Percentiles rank a stretch among this genome's conserved stretches.
These are phyloP conservation scores for Capromys pilorides DNA, from an alignment of 2,797 vertebrate genomes.

Conservation along the genomic window DNA sequence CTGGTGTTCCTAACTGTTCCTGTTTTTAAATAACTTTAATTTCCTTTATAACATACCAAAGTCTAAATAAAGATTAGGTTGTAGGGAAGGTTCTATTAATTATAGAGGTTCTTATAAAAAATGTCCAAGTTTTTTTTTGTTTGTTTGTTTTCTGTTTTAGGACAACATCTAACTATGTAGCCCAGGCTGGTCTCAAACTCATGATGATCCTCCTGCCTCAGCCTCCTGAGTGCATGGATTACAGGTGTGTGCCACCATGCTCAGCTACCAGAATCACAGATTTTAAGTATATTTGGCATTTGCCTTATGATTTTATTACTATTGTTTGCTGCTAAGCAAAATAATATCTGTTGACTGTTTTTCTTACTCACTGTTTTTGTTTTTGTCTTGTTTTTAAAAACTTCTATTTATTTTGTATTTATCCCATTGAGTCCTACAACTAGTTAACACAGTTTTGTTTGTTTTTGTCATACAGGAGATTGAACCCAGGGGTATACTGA, in stretches of 20 bases:
- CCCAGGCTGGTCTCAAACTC: not conserved
- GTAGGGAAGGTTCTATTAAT: too few species aligned
- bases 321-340: not conserved
- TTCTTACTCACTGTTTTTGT: not conserved
- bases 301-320: not conserved
- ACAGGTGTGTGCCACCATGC: not conserved
- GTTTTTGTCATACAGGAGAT: too few species aligned
- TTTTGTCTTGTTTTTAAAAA: slow-evolving; percentile 9
- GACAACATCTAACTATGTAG: not conserved
- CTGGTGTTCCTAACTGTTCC: too few species aligned
- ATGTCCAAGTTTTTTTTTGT: not conserved
- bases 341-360: not conserved
- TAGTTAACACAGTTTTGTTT: not conserved
- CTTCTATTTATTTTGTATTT: slow-evolving; percentile 1
- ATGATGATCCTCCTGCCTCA: not conserved
- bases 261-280: not conserved
- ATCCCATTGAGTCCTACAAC: not conserved
- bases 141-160: not conserved
- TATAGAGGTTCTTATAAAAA: too few species aligned
- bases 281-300: not conserved
- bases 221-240: not conserved
- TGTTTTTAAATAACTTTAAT: too few species aligned
- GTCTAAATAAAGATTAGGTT: too few species aligned
- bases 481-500: too few species aligned
- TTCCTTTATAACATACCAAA: too few species aligned